phyloP scores from a whole-genome alignment of 2,888 invertebrate species.

The Cataglyphis rosenhaueri region DNA sequence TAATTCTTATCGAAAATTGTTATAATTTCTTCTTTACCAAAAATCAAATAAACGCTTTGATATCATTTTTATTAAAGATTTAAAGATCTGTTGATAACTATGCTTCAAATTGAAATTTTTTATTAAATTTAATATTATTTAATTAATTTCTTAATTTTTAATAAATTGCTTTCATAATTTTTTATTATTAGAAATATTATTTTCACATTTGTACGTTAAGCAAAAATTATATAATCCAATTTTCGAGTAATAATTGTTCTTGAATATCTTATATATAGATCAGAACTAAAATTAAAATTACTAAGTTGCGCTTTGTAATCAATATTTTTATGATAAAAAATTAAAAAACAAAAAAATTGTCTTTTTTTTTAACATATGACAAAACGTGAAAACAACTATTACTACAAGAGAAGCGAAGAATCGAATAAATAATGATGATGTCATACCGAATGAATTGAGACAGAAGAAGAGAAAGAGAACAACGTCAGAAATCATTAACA shows the following conservation, averaged over 20 bases:
- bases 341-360: conserved; percentile 5
- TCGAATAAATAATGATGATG: conserved; percentile 40
- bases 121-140: not conserved
- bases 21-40: not conserved
- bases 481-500: not conserved
- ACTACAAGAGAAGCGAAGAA: conserved; percentile 23
- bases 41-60: not conserved
- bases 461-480: conserved; percentile 25
- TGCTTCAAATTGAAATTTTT: not conserved
- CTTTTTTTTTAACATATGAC: not conserved
- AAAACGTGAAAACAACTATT: conserved; percentile 30
- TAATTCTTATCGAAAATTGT: not conserved
- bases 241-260: not conserved
- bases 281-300: not conserved
- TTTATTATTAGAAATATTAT: conserved; percentile 1
- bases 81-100: not conserved
- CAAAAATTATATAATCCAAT: not conserved
- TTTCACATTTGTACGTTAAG: not conserved
- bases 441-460: conserved; percentile 1
- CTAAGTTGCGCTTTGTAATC: not conserved
- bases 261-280: not conserved
- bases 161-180: not conserved
- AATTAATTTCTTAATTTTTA: not conserved
- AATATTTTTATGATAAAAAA: not conserved
- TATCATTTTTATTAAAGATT: not conserved